Base-by-base conservation (phyloP, 2,888 invertebrate genomes). In the Drosophila mayaguana region DNA sequence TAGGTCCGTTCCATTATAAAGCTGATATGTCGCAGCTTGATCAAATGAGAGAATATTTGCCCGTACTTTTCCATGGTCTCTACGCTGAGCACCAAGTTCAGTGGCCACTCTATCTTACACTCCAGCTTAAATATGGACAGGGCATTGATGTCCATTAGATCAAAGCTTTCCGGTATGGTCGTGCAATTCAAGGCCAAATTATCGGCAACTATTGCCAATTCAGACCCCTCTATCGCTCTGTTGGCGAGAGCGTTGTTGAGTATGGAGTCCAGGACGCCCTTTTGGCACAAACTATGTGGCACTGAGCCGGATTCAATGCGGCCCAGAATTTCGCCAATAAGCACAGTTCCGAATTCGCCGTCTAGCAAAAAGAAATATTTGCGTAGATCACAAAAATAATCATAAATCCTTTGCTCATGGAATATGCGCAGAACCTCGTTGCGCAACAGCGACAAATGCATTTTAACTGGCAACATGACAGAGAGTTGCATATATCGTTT, bases 291-390 rank as follows among this genome's bases (percentile, higher is more conserved):
- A 82, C 96, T 95, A 16, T 94, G 93, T 0, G 96, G 96, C 80
- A 94, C 94, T 34, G 95, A 92, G 1, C 95, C 95, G n/a, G 94
- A 94, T 62, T 95, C 95, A 57, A 97, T 91, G 72, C 95, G 95
- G 0, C 94, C 93, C 75, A 96, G 96, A 66, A 97, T 92, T 75
- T 95, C 95, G 56, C 95, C 94, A 40, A 96, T 96, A 18, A 97
- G 95, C 77, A 95, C 95, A 38, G 94, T 94, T 0, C 95, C 95
- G 91, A 97, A 97, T 91, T 97, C 96, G 1, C 97, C 97, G 80
- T 97, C 96, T 93, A 96, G 94, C 28, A 97, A 91, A 82, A 97
- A 96, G 91, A 96, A 97, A 83, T 96, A 97, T 88, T 96, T 95
- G 51, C 96, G 94, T n/a, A 97, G 92, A 91, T 95, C 96, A 50